A percentile compares a stretch with the other conserved stretches of the same genome.
Evolutionary conservation across 2,113 vertebrate species (phyloP).

Genomic region (Aldabrachelys gigantea): DNA sequence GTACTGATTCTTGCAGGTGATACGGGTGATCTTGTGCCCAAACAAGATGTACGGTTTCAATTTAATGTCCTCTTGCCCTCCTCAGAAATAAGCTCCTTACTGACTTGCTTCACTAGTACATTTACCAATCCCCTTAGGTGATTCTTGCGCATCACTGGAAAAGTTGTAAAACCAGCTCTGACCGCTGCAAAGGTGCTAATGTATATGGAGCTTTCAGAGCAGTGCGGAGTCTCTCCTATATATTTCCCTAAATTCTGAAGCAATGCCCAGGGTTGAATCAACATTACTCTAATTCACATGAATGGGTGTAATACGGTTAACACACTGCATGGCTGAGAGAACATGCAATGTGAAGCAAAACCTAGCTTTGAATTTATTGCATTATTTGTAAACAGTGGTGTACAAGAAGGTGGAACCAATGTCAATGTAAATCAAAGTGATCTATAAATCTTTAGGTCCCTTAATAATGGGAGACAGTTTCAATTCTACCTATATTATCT

Average conservation of each 20-base stretch:
- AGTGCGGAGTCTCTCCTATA: background rate
- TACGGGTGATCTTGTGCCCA: background rate
- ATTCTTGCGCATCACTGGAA: background rate
- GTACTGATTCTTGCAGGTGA: background rate
- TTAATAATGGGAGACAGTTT: background rate
- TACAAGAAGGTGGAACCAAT: background rate
- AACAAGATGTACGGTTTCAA: background rate
- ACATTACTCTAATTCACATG: background rate
- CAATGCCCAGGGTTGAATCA: background rate
- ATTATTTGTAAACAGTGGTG: background rate
- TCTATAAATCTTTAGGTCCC: background rate
- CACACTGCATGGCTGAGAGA: background rate
- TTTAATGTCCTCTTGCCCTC: background rate
- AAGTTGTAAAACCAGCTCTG: background rate
- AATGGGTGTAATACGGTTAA: background rate
- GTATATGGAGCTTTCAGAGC: background rate
- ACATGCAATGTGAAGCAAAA: background rate
- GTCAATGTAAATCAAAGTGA: background rate
- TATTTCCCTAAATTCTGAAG: background rate
- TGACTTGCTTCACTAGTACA: background rate
- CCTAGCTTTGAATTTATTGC: rapidly evolving
- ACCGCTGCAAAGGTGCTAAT: rapidly evolving
- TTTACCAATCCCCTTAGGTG: rapidly evolving
- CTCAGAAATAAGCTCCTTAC: conserved; percentile 8
- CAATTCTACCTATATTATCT: background rate